phyloP scores from a whole-genome alignment of 2,113 vertebrate genomes.

The Corapipo altera region DNA sequence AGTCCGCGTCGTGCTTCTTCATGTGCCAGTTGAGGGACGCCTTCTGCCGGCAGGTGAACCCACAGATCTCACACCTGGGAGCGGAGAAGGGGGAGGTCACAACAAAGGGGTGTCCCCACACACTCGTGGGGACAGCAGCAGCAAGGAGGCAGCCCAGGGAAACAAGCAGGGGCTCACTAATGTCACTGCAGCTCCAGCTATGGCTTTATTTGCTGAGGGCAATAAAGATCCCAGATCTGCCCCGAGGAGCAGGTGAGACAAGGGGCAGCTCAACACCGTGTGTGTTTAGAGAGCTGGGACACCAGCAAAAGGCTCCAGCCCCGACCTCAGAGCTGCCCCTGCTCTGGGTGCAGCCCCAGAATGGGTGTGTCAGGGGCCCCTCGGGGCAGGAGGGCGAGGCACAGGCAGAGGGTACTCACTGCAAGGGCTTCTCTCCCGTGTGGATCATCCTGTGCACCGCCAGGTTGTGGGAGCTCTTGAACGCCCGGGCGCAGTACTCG shows the following conservation, averaged over 20 bases:
- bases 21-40: constrained; percentile 99
- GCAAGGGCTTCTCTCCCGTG: constrained; percentile 96
- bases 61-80: constrained; percentile 94
- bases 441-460: constrained; percentile 99
- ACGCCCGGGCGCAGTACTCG: constrained; percentile 96
- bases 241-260: neutral
- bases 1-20: constrained; percentile 98
- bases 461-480: constrained; percentile 98
- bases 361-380: neutral
- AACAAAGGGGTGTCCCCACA: neutral
- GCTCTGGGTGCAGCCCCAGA: neutral
- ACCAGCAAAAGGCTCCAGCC: neutral
- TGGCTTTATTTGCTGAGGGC: neutral
- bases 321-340: neutral
- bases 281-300: fast-evolving
- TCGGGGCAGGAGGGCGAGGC: neutral
- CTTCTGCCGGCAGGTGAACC: constrained; percentile 98
- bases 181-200: neutral
- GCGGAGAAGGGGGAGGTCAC: neutral
- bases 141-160: neutral
- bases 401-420: constrained; percentile 79
- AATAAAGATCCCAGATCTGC: neutral
- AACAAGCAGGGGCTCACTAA: neutral
- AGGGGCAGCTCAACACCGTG: neutral
- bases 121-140: fast-evolving